Evolutionary conservation across 2,113 vertebrate genomes (phyloP).

Genomic region (Sceloporus undulatus): DNA sequence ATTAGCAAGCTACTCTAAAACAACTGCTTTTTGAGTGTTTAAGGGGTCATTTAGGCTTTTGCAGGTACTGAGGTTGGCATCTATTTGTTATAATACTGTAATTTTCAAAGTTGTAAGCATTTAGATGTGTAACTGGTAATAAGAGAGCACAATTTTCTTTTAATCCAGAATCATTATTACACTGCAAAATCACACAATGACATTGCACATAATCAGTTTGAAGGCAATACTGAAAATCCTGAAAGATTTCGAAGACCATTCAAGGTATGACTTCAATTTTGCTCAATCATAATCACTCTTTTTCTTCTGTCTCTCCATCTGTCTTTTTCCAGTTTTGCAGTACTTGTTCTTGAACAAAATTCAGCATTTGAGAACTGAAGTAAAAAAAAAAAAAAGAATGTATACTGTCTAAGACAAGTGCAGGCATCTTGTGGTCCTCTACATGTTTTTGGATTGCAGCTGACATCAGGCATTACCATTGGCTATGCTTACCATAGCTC

Average conservation of each 20-base stretch:
- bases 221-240: constrained; percentile 66
- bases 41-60: background rate
- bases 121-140: background rate
- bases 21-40: too few species aligned
- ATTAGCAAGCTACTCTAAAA: too few species aligned
- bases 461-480: too few species aligned
- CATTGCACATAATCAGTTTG: constrained; percentile 60
- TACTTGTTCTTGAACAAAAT: background rate
- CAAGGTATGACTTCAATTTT: constrained; percentile 73
- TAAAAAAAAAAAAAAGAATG: background rate
- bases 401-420: background rate
- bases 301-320: background rate
- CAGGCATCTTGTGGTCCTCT: background rate
- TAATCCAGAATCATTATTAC: constrained; percentile 72
- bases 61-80: background rate
- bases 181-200: constrained; percentile 63
- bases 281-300: background rate
- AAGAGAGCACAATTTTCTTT: constrained; percentile 45
- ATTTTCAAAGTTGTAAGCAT: background rate
- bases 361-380: background rate
- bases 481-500: too few species aligned
- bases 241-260: constrained; percentile 68
- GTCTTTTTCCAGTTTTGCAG: background rate
- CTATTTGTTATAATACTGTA: accelerated
- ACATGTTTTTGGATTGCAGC: background rate